A percentile compares a stretch with the other conserved stretches of the same genome.
Evolutionary conservation across 2,888 invertebrate genomes (phyloP).

Genomic region (Gonocerus acuteangulatus): DNA sequence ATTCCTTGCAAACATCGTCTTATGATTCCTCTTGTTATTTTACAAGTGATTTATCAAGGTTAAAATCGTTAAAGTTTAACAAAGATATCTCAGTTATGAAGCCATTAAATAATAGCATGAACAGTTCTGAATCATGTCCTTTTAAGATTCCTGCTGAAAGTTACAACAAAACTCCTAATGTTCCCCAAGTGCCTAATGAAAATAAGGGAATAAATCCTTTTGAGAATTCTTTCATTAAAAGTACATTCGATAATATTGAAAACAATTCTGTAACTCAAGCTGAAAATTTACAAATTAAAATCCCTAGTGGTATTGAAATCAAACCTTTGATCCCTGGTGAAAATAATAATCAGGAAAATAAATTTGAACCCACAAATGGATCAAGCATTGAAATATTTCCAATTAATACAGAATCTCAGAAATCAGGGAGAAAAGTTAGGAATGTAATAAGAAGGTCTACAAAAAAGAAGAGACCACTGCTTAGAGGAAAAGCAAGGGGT

Average conservation of each 20-base stretch:
- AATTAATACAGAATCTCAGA: not conserved
- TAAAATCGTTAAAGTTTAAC: not conserved
- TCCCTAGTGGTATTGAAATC: constrained; percentile 18
- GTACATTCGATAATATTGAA: not conserved
- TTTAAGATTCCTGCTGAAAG: too few species aligned
- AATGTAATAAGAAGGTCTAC: constrained; percentile 32
- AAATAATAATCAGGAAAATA: not conserved
- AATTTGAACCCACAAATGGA: constrained; percentile 2
- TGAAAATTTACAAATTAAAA: constrained; percentile 9
- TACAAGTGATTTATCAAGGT: not conserved
- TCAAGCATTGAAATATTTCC: constrained; percentile 21
- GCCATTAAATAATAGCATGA: not conserved
- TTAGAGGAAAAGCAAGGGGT: constrained; percentile 40
- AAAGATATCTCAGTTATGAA: constrained; percentile 2
- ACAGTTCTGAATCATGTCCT: not conserved
- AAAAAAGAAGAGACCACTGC: constrained; percentile 8
- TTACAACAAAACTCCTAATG: too few species aligned
- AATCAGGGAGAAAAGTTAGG: constrained; percentile 42
- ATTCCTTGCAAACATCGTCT: not conserved
- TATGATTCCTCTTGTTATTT: not conserved
- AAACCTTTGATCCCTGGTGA: constrained; percentile 20
- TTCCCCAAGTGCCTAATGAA: not conserved
- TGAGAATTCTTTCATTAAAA: not conserved
- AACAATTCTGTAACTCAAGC: not conserved
- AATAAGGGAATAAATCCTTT: not conserved